phyloP scores from a whole-genome alignment of 2,113 vertebrate species.

The Crypturellus undulatus region DNA sequence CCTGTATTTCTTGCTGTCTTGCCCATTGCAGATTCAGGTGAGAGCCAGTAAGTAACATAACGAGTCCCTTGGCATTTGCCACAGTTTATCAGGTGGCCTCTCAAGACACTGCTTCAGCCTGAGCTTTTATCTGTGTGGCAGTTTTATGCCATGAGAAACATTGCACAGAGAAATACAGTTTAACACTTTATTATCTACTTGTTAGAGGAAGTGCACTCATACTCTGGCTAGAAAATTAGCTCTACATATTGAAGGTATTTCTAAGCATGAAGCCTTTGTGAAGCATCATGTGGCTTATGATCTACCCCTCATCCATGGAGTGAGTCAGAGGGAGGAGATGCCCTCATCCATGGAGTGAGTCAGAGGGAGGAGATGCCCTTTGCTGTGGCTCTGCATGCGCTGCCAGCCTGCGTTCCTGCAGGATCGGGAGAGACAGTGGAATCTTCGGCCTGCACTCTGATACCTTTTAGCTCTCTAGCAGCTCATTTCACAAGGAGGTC shows the following conservation, averaged over 20 bases:
- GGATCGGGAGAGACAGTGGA: not conserved
- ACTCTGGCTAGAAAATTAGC: not conserved
- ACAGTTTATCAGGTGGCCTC: not conserved
- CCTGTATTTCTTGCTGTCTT: not conserved
- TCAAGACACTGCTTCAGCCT: not conserved
- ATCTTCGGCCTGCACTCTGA: not conserved
- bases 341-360: not conserved
- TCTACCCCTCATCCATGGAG: not conserved
- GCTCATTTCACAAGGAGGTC: not conserved
- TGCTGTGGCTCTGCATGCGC: not conserved
- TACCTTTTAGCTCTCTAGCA: not conserved
- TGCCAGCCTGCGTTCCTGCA: not conserved
- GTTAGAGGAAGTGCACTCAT: accelerated
- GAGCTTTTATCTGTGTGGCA: not conserved
- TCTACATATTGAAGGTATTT: not conserved
- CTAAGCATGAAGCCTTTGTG: not conserved
- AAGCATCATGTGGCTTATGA: not conserved
- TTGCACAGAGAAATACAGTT: not conserved
- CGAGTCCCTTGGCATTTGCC: not conserved
- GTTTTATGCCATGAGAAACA: not conserved
- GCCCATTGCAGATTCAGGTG: not conserved
- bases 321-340: not conserved
- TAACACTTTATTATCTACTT: not conserved
- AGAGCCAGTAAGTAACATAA: not conserved
- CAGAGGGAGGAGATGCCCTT: not conserved